These are phyloP conservation scores for Apamea anceps DNA, from an alignment of 2,888 invertebrate genomes.

Conservation along the genomic window DNA sequence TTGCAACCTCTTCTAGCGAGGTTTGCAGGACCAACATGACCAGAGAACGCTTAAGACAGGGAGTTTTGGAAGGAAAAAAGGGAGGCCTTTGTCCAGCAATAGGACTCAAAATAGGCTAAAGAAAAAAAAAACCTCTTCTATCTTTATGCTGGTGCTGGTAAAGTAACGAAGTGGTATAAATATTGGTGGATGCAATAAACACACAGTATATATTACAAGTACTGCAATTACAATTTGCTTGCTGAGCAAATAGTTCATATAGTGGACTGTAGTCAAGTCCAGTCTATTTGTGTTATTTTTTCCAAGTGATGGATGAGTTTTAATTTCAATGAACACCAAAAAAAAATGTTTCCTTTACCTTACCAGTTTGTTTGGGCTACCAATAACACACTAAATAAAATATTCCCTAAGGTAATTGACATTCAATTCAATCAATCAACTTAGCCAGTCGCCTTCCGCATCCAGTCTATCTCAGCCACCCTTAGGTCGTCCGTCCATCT, in stretches of 20 bases:
- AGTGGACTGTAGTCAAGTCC: not conserved
- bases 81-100: too few relatives aligned
- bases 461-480: too few relatives aligned
- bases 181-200: not conserved
- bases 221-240: not conserved
- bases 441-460: too few relatives aligned
- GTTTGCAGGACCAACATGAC: too few relatives aligned
- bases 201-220: too few relatives aligned
- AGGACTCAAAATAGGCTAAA: too few relatives aligned
- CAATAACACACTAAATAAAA: not conserved
- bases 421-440: conserved; percentile 4
- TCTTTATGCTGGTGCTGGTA: not conserved
- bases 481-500: too few relatives aligned
- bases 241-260: not conserved
- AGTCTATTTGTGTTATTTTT: too few relatives aligned
- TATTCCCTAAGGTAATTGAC: conserved; percentile 9
- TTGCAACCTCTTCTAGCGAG: not conserved
- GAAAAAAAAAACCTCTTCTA: too few relatives aligned
- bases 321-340: not conserved
- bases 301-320: too few relatives aligned
- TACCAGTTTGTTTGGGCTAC: not conserved
- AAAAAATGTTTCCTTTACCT: not conserved
- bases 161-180: not conserved
- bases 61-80: too few relatives aligned
- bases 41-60: too few relatives aligned